Evolutionary conservation across 1,140 invertebrate species (phyloP).

Genomic region (Psix sp.): DNA sequence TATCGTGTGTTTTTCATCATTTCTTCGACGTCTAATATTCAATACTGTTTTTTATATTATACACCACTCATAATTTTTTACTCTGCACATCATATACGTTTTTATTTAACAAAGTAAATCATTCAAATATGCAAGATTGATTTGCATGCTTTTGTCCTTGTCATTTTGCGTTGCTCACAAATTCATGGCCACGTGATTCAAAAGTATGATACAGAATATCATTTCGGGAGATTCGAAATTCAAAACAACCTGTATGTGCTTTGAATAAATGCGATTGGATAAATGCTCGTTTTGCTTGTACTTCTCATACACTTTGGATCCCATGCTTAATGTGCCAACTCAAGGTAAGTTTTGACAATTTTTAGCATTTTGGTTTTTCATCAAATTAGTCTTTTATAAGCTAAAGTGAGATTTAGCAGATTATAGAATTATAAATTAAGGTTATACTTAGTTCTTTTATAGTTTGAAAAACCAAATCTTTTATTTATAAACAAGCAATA

Average conservation of each 20-base stretch:
- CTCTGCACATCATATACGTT: constrained; percentile 41
- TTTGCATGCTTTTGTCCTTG: constrained; percentile 55
- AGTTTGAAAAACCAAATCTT: no score
- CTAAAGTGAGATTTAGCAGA: no score
- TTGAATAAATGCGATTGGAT: constrained; percentile 36
- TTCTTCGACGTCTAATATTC: neutral
- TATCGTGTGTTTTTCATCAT: constrained; percentile 1
- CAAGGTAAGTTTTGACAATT: constrained; percentile 27
- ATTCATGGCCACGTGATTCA: constrained; percentile 31
- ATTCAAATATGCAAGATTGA: constrained; percentile 22
- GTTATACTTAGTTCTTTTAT: no score
- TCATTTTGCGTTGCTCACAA: constrained; percentile 43
- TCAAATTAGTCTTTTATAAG: no score
- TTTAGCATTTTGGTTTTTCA: constrained; percentile 2
- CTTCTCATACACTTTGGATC: constrained; percentile 10
- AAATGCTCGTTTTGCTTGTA: constrained; percentile 44
- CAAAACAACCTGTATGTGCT: constrained; percentile 36
- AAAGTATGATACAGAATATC: constrained; percentile 32
- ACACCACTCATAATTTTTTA: constrained; percentile 24
- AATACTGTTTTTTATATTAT: no score
- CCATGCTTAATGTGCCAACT: neutral
- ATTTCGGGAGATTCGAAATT: neutral
- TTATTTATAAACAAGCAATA: no score
- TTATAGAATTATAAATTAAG: no score
- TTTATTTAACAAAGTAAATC: constrained; percentile 9